Conservation (phyloP, 30 jellyfish, hydroid and myxozoan species). For the Hydra vulgaris region DNA sequence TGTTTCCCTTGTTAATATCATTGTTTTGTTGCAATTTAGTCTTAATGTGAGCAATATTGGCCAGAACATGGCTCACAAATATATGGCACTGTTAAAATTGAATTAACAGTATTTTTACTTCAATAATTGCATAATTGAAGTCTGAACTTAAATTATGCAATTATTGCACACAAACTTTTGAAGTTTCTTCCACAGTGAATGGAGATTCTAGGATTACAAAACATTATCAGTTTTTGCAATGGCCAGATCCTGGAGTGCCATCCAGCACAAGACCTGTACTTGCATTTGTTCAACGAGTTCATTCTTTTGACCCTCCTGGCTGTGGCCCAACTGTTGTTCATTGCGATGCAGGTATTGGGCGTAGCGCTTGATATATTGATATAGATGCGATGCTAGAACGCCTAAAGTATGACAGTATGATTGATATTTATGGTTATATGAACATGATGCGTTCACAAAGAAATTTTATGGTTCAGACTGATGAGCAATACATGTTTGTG, state of each 20-base stretch:
- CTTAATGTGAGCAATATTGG: conserved; percentile 94
- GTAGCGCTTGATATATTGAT: conserved; percentile 78
- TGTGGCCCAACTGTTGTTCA: conserved; percentile 88
- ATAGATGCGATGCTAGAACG: conserved; percentile 88
- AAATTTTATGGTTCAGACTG: conserved; percentile 82
- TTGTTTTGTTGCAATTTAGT: too few relatives aligned
- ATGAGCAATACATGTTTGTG: conserved; percentile 73
- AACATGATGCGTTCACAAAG: conserved; percentile 74
- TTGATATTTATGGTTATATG: conserved; percentile 77
- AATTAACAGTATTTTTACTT: too few relatives aligned
- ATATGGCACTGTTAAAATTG: conserved; percentile 67
- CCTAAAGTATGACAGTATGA: conserved; percentile 31
- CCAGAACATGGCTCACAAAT: conserved; percentile 64
- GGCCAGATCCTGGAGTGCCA: conserved; percentile 99
- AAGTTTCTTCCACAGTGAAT: conserved; percentile 27
- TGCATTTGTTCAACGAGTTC: conserved; percentile 57
- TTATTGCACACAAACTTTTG: conserved; percentile 71
- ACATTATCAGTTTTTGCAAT: conserved; percentile 89
- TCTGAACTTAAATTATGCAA: conserved; percentile 57
- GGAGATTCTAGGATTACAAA: conserved; percentile 51
- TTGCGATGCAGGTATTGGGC: conserved; percentile 99
- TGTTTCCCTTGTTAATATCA: too few relatives aligned
- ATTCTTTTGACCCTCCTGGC: conserved; percentile 45
- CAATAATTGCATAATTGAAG: too few relatives aligned
- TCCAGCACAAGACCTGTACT: conserved; percentile 65